These are phyloP conservation scores for Suillia variegata DNA, from an alignment of 2,888 invertebrate genomes.

Conservation along the genomic window DNA sequence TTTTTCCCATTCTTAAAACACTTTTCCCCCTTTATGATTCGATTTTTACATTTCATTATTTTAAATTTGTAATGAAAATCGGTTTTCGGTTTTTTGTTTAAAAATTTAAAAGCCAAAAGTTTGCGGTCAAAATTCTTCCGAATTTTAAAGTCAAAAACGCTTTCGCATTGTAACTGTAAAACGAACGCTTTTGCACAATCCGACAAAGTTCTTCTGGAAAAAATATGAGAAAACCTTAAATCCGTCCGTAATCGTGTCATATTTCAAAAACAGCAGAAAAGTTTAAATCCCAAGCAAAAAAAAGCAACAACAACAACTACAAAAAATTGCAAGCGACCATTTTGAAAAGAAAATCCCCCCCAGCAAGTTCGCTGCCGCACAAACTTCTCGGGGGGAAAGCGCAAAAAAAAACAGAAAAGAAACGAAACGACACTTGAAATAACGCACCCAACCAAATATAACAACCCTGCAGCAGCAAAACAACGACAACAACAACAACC, in stretches of 20 bases:
- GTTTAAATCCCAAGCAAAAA: conserved; percentile 9
- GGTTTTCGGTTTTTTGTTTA: too few relatives aligned
- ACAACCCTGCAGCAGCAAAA: conserved; percentile 8
- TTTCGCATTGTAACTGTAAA: not conserved
- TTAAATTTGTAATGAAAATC: too few relatives aligned
- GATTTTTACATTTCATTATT: too few relatives aligned
- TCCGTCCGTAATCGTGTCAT: conserved; percentile 52
- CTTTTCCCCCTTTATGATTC: too few relatives aligned
- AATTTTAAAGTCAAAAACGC: not conserved
- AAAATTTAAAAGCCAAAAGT: too few relatives aligned
- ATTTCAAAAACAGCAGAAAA: conserved; percentile 41
- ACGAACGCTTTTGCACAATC: not conserved
- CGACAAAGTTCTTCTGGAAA: not conserved
- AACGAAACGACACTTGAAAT: conserved; percentile 13
- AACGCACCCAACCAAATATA: conserved; percentile 25
- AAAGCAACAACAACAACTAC: conserved; percentile 11
- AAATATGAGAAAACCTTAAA: too few relatives aligned
- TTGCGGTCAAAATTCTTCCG: not conserved
- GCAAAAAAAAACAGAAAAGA: conserved; percentile 17
- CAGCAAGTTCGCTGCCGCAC: not conserved
- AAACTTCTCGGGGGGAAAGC: too few relatives aligned
- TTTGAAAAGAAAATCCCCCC: conserved; percentile 28
- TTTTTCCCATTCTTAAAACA: too few relatives aligned
- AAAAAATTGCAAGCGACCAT: conserved; percentile 37
- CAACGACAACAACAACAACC: conserved; percentile 4